Evolutionary conservation across 2,888 invertebrate genomes (phyloP).

Genomic region (Catocala fraxini): DNA sequence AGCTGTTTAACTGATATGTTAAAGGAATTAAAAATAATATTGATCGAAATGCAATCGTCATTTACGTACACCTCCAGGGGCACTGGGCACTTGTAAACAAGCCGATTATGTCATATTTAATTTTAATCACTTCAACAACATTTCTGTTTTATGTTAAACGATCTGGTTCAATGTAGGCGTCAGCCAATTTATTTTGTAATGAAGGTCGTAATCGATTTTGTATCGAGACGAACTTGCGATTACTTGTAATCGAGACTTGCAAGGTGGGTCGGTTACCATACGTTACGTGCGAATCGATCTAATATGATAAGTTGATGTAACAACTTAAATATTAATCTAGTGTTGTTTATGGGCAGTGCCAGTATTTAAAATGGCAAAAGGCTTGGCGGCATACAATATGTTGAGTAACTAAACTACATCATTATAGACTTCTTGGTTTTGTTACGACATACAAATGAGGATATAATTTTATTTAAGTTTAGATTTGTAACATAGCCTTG

Average conservation of each 20-base stretch:
- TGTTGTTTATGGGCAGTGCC: conserved; percentile 27
- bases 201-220: conserved; percentile 45
- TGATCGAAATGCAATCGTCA: not conserved
- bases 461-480: not conserved
- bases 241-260: conserved; percentile 29
- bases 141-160: conserved; percentile 34
- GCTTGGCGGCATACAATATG: not conserved
- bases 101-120: conserved; percentile 34
- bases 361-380: conserved; percentile 10
- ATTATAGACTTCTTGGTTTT: not conserved
- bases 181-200: conserved; percentile 31
- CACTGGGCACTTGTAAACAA: conserved; percentile 23
- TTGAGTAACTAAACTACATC: not conserved
- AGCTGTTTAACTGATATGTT: too few relatives aligned
- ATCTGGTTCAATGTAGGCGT: conserved; percentile 49
- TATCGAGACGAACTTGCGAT: conserved; percentile 34
- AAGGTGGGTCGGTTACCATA: conserved; percentile 27
- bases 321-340: conserved; percentile 24
- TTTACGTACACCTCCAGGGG: not conserved
- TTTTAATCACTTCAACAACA: conserved; percentile 24
- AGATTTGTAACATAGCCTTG: too few relatives aligned
- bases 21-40: not conserved
- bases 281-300: conserved; percentile 27
- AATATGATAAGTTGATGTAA: conserved; percentile 40
- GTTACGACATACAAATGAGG: not conserved